Evolutionary conservation across 2,113 vertebrate genomes (phyloP).

Genomic region (Grantiella picta): DNA sequence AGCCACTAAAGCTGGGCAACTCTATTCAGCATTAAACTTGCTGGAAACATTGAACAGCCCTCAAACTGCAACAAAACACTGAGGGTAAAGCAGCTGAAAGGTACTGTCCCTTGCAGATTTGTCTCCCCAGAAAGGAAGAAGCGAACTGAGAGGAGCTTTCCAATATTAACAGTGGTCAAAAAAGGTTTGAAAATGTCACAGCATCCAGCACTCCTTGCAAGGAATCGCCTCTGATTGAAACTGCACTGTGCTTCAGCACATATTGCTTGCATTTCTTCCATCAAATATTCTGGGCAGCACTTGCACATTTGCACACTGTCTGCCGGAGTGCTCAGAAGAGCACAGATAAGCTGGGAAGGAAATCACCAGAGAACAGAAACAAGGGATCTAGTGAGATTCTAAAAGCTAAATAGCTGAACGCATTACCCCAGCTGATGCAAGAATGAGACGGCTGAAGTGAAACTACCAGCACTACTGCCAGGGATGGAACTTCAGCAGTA

Average conservation of each 20-base stretch:
- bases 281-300: neutral
- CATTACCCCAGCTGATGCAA: neutral
- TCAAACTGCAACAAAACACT: neutral
- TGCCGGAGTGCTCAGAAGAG: neutral
- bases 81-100: neutral
- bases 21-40: neutral
- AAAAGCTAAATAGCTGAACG: neutral
- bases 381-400: neutral
- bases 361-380: neutral
- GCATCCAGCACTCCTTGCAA: neutral
- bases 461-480: neutral
- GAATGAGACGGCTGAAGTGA: neutral
- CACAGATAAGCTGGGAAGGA: neutral
- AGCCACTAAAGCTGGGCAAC: neutral
- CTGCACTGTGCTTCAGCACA: neutral
- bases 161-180: neutral
- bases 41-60: neutral
- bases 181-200: neutral
- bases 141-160: neutral
- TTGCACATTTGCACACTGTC: neutral
- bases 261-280: neutral
- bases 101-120: neutral
- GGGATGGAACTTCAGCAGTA: neutral
- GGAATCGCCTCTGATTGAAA: neutral
- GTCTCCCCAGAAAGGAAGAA: neutral